Conservation (phyloP, 2,797 vertebrate genomes). For the Balearica regulorum region DNA sequence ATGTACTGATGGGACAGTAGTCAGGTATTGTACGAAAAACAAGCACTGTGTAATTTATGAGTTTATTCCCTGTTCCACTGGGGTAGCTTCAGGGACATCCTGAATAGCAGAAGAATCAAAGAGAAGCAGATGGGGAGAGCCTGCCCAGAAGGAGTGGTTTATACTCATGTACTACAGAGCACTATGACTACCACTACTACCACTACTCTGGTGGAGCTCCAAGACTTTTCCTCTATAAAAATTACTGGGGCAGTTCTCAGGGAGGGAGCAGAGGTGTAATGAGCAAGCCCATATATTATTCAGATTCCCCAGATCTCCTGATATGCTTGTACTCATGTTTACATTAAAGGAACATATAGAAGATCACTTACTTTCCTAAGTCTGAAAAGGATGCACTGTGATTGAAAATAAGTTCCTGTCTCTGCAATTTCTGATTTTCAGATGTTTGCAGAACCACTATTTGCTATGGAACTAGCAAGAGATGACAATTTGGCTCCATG, state of each 20-base stretch:
- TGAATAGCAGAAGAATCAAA: neutral
- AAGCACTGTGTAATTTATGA: neutral
- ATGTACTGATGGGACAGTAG: neutral
- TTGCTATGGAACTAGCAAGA: neutral
- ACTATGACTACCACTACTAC: neutral
- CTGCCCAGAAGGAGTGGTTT: neutral
- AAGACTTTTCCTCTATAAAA: neutral
- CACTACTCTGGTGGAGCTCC: neutral
- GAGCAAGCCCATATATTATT: neutral
- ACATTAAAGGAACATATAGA: neutral
- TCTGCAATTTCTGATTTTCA: neutral
- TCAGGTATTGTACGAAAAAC: neutral
- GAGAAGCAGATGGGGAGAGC: neutral
- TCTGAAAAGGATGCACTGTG: neutral
- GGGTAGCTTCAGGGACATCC: neutral
- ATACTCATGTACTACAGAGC: neutral
- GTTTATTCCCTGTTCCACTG: neutral
- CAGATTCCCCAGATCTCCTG: neutral
- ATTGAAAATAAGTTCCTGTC: neutral
- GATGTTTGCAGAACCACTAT: neutral
- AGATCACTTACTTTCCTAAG: neutral
- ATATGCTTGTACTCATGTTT: neutral
- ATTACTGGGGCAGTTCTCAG: neutral
- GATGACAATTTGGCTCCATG: accelerated
- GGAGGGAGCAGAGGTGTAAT: neutral